Percentiles rank a stretch among this genome's conserved stretches.
These are phyloP conservation scores for Lacerta viridis DNA, from an alignment of 2,797 vertebrate genomes.

Conservation along the genomic window DNA sequence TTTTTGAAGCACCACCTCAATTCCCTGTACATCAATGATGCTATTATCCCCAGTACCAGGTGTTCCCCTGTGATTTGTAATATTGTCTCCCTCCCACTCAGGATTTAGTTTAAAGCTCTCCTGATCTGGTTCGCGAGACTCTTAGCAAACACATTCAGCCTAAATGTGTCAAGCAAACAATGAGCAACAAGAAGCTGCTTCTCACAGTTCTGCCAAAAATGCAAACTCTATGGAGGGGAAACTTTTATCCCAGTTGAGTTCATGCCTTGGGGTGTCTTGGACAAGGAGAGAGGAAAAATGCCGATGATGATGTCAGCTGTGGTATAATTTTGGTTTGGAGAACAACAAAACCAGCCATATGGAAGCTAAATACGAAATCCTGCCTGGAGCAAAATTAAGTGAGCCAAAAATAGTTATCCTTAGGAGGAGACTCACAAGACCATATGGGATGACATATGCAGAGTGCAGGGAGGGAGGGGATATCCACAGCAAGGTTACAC, in stretches of 20 bases:
- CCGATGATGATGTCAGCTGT: neutral
- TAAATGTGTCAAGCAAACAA: neutral
- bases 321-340: neutral
- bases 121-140: no score
- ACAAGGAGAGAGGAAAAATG: neutral
- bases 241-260: neutral
- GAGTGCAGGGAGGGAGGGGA: neutral
- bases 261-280: constrained; percentile 2
- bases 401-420: neutral
- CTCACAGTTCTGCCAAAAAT: neutral
- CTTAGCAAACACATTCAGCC: no score
- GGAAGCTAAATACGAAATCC: constrained; percentile 4
- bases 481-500: neutral
- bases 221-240: neutral
- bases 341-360: neutral
- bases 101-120: no score
- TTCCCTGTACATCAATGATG: no score
- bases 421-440: neutral
- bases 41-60: no score
- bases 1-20: no score
- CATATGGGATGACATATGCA: accelerated
- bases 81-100: no score
- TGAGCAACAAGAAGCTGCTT: neutral
- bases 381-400: neutral
- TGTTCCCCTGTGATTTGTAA: no score